These are phyloP conservation scores for Coremacera marginata DNA, from an alignment of 2,888 invertebrate species.

Conservation along the genomic window DNA sequence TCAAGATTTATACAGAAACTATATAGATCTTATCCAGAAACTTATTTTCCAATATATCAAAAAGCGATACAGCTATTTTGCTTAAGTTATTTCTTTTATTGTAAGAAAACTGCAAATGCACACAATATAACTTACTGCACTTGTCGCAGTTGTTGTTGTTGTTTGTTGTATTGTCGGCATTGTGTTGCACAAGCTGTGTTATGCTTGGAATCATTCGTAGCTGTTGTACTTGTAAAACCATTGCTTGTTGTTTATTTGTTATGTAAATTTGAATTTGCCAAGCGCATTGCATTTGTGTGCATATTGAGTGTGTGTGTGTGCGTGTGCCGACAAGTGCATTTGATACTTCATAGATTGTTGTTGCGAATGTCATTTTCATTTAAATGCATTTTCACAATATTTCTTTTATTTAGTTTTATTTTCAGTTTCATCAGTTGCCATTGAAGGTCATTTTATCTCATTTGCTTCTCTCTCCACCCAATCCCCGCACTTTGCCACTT, in stretches of 20 bases:
- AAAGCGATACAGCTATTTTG: too few species aligned
- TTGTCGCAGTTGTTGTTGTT: slow-evolving; percentile 10
- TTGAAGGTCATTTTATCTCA: not conserved
- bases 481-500: not conserved
- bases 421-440: slow-evolving; percentile 5
- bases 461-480: not conserved
- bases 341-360: slow-evolving; percentile 39
- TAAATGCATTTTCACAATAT: slow-evolving; percentile 43
- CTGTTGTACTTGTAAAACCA: slow-evolving; percentile 30
- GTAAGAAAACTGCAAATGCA: too few species aligned
- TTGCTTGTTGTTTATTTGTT: slow-evolving; percentile 42
- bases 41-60: too few species aligned
- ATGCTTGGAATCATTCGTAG: slow-evolving; percentile 17
- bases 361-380: slow-evolving; percentile 51
- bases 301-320: not conserved
- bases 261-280: slow-evolving; percentile 38
- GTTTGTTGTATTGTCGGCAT: slow-evolving; percentile 20
- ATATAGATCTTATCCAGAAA: too few species aligned
- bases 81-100: too few species aligned
- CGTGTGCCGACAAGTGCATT: slow-evolving; percentile 33
- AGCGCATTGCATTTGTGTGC: not conserved
- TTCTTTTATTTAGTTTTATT: slow-evolving; percentile 15
- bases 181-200: slow-evolving; percentile 28
- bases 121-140: slow-evolving; percentile 6
- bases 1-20: too few species aligned